Evolutionary conservation across 2,888 invertebrate species (phyloP), one percentile per base, ranked within the genome.

Genomic region (Campoletis raptor): DNA sequence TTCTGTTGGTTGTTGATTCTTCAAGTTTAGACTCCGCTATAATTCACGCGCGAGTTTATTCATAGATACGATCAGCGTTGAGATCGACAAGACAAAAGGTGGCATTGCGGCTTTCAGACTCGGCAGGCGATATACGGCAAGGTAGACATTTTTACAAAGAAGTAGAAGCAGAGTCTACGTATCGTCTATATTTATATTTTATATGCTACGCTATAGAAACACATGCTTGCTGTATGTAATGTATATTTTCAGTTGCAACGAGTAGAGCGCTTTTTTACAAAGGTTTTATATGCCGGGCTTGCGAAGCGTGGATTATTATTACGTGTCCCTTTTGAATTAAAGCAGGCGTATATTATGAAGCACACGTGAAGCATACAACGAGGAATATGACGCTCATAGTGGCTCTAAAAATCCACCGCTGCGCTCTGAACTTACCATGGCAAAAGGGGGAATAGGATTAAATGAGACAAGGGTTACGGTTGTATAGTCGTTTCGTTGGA

Each of bases 11-110:
- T 69, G 80, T 80, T 76, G 82, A 82, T 57, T 76, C 79, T 85
- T 83, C 66, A 74, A 70, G 83, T 45, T 80, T 80, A 76, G 83
- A 79, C 69, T 79, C 64, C 79, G 85, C 76, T 85, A 85, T 83
- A 85, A 85, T 85, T 85, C 85, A 85, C 85, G 83, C 69, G 74
- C 61, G 69, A 79, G 83, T 85, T 85, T 83, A 85, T 85, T 85
- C 85, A 79, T 54, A 83, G 85, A 85, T 85, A 85, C 85, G 79
- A 85, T 85, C 85, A 79, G 69, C 79, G 74, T 79, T 80, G 79
- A 85, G 83, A 85, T 85, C 83, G 85, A 85, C 85, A 85, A 83
- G 83, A 85, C 85, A 85, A 85, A 85, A 85, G 85, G 66, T 76
- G 78, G 85, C 78, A 78, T 48, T 48, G 21, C 74, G 12, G 48